A percentile compares a stretch with the other conserved stretches of the same genome.
These are phyloP conservation scores for Ferrisia virgata DNA, from an alignment of 2,888 invertebrate species.

Conservation along the genomic window DNA sequence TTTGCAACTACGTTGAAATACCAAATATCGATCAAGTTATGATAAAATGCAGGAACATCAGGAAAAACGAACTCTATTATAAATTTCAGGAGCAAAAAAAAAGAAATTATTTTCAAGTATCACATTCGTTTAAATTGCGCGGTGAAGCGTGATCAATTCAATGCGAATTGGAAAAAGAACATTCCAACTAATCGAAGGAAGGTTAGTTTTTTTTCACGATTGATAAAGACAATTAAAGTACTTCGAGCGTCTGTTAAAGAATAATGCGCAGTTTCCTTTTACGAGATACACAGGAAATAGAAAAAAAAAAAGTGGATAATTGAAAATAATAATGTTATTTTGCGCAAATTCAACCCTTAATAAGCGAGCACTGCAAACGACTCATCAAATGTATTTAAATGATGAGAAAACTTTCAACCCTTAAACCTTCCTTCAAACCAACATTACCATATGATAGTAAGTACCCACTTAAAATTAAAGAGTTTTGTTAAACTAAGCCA, in stretches of 20 bases:
- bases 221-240: too few relatives aligned
- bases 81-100: too few relatives aligned
- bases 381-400: neutral
- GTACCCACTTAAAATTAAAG: neutral
- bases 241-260: too few relatives aligned
- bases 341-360: neutral
- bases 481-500: neutral
- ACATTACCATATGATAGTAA: neutral
- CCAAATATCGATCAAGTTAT: too few relatives aligned
- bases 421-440: neutral
- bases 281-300: too few relatives aligned
- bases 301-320: neutral
- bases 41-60: too few relatives aligned
- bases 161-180: neutral
- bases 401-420: neutral
- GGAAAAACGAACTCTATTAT: too few relatives aligned
- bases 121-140: neutral
- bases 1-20: too few relatives aligned
- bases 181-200: neutral
- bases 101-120: too few relatives aligned
- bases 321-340: neutral
- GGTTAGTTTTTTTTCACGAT: too few relatives aligned
- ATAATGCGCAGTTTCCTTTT: neutral
- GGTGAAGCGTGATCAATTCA: neutral
- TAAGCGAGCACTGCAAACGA: neutral